A percentile compares a stretch with the other conserved stretches of the same genome.
Conservation (phyloP, 2,888 invertebrate genomes). For the Pammene fasciana region DNA sequence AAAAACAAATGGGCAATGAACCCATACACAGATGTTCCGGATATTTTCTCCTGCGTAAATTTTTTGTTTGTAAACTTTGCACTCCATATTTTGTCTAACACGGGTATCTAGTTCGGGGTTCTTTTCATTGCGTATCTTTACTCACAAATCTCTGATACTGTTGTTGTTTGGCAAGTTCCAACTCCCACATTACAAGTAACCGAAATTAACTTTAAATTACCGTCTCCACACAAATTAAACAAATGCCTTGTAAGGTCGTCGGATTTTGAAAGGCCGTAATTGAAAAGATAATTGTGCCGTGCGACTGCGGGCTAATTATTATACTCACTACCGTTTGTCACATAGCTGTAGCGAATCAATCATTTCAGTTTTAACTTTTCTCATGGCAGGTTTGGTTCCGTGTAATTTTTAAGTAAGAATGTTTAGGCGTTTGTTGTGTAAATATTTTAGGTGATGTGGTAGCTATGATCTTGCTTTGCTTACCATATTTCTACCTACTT, state of each 20-base stretch:
- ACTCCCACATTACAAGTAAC: conserved; percentile 4
- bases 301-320: conserved; percentile 43
- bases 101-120: neutral
- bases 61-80: neutral
- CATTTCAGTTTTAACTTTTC: conserved; percentile 8
- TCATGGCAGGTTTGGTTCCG: conserved; percentile 10
- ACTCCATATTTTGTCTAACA: neutral
- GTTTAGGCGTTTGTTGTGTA: no score
- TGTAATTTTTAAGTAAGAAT: neutral
- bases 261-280: conserved; percentile 33
- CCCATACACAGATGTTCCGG: no score
- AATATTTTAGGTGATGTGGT: no score
- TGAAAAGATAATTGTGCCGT: conserved; percentile 35
- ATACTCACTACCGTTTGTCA: conserved; percentile 46
- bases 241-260: conserved; percentile 29
- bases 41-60: no score
- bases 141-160: neutral
- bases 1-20: no score
- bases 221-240: conserved; percentile 18
- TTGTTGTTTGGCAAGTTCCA: neutral
- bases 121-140: neutral
- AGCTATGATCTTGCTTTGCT: no score
- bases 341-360: conserved; percentile 30
- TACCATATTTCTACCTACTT: no score
- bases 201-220: conserved; percentile 24